Conservation (phyloP, 2,888 invertebrate genomes). For the Eucriotettix oculatus region DNA sequence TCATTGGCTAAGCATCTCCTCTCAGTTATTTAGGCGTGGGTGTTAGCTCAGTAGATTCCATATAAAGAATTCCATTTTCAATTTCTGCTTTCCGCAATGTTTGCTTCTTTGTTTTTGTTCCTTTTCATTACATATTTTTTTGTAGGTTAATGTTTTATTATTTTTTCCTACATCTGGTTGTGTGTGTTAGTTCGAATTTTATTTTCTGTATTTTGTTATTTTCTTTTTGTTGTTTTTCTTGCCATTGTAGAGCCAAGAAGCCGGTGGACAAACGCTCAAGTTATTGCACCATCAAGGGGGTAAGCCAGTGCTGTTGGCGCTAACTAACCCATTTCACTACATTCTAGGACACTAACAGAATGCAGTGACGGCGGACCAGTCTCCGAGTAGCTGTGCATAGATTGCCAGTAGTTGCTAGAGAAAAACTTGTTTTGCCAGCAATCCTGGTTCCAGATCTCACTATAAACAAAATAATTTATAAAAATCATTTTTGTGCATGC, state of each 20-base stretch:
- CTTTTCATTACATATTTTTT: constrained; percentile 6
- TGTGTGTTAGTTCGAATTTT: constrained; percentile 8
- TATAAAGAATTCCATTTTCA: constrained; percentile 7
- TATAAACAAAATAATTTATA: too few relatives aligned
- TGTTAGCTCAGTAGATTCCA: constrained; percentile 9
- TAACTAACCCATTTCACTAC: constrained; percentile 11
- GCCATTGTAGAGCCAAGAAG: constrained; percentile 67
- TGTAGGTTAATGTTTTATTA: constrained; percentile 7
- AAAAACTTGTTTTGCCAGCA: background rate
- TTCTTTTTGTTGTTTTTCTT: constrained; percentile 18
- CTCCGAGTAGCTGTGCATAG: background rate
- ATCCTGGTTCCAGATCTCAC: background rate
- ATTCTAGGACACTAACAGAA: constrained; percentile 8
- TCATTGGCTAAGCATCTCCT: background rate
- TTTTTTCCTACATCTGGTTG: constrained; percentile 4
- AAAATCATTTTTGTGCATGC: background rate
- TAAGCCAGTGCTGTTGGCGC: constrained; percentile 38
- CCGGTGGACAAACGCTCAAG: constrained; percentile 77
- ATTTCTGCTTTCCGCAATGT: constrained; percentile 15
- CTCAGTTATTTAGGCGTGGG: constrained; percentile 3
- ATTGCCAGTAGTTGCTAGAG: background rate
- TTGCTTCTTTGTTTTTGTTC: constrained; percentile 12
- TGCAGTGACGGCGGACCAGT: background rate
- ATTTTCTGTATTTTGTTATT: constrained; percentile 11
- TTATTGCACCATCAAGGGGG: constrained; percentile 88